Percentiles rank a stretch among this genome's conserved stretches.
phyloP scores from a whole-genome alignment of 2,113 vertebrate genomes.

The Scolopax mira region DNA sequence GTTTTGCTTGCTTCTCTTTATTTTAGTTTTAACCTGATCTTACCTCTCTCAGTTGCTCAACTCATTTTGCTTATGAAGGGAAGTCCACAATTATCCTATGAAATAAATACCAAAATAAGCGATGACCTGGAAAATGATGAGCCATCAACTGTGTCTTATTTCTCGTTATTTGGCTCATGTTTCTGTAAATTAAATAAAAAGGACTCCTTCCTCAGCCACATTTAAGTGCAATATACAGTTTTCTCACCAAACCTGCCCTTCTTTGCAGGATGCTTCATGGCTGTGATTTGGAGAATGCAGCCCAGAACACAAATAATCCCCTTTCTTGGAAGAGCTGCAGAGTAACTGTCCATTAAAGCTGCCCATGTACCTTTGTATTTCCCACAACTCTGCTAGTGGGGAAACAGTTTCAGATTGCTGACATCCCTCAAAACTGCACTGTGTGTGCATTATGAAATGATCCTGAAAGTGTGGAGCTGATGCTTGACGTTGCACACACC shows the following conservation, averaged over 20 bases:
- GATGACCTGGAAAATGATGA: neutral
- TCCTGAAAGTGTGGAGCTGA: conserved; percentile 49
- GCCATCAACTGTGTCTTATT: neutral
- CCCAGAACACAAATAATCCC: neutral
- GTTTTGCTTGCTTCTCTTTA: neutral
- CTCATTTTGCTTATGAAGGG: neutral
- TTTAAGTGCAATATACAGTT: neutral
- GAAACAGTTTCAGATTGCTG: conserved; percentile 15
- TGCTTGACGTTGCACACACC: conserved; percentile 47
- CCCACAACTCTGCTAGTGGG: neutral
- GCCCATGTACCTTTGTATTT: neutral
- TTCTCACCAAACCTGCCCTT: neutral
- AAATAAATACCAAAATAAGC: neutral
- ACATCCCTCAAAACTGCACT: conserved; percentile 29
- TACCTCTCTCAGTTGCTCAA: neutral
- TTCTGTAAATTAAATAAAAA: neutral
- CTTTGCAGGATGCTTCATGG: neutral
- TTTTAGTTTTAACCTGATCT: conserved; percentile 8
- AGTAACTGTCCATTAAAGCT: neutral
- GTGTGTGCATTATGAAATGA: conserved; percentile 16
- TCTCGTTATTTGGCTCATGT: neutral
- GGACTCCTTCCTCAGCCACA: neutral
- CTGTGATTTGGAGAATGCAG: neutral
- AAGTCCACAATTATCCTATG: neutral
- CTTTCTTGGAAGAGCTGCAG: neutral